Base-by-base conservation (phyloP, 2,888 invertebrate species). In the Tachina lurida region DNA sequence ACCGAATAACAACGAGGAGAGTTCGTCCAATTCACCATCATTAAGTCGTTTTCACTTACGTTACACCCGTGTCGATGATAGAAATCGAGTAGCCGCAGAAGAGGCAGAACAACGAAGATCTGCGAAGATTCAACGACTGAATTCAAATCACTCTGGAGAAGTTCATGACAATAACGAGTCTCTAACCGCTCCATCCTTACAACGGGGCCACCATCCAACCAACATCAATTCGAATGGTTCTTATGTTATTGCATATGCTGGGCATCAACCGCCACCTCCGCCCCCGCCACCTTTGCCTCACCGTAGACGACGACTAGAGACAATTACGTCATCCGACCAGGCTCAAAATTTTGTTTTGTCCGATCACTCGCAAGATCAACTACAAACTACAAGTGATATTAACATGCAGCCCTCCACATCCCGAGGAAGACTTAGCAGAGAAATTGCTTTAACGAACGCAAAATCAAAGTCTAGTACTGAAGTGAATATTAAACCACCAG, bases 191-290 rank as follows among this genome's bases (percentile, higher is more conserved):
- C 68, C 82, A 10, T 22, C 76, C 31, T 39, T 73, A 19, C 84
- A 56, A 31, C 62, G 74, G 1, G 60, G 58, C 47, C 58, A 58
- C 47, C 58, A 31, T 49, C 79, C 71, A 80, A 60, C 58, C 3
- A 60, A 63, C 2, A 71, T 47, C 10, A 75, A 83, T 19, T 80
- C 86, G 15, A 83, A 86, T 62, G 86, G 87, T 47, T 86, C 88
- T 3, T 88, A 87, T 80, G 88, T 88, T 10, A 88, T 88, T 9
- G 83, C 87, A 2, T 88, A 87, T 76, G 88, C 88, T 1, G 88
- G 88, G 4, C 84, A 87, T 71, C 84, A 73, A 43, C 60, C 71
- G 3, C 78, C 78, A 13, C 84, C 77, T 58, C 75, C 78, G 31
- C 60, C 77, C 41, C 78, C 70, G 17, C 80, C 63, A 3, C 80